A percentile compares a stretch with the other conserved stretches of the same genome.
phyloP scores from a whole-genome alignment of 2,797 vertebrate genomes.

The Acanthurus tractus region DNA sequence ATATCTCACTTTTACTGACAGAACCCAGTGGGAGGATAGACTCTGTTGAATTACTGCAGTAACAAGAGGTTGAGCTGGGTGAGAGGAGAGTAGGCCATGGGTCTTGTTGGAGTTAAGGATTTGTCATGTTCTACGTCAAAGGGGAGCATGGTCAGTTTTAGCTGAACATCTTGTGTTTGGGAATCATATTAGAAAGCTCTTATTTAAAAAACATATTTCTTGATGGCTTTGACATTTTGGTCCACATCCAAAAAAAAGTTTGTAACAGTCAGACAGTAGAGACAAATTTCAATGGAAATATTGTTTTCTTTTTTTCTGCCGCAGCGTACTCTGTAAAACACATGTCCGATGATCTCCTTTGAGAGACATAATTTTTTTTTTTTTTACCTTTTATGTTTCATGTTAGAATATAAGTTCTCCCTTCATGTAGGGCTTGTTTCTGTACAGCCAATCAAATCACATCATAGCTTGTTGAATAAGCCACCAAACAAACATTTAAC shows the following conservation, averaged over 20 bases:
- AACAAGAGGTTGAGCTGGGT: conserved; percentile 27
- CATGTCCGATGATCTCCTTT: too few species aligned
- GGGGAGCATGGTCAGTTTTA: neutral
- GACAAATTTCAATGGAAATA: neutral
- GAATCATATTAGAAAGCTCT: conserved; percentile 24
- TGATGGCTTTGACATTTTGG: conserved; percentile 11
- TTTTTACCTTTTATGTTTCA: too few species aligned
- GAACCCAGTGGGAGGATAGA: conserved; percentile 42
- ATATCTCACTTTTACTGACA: conserved; percentile 63
- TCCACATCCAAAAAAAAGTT: neutral
- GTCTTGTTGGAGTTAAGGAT: conserved; percentile 16
- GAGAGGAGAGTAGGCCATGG: conserved; percentile 22
- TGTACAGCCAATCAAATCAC: neutral
- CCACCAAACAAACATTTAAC: neutral
- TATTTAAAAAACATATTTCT: conserved; percentile 11
- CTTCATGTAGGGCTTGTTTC: neutral
- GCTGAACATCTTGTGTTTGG: conserved; percentile 6
- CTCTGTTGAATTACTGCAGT: conserved; percentile 43
- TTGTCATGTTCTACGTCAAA: conserved; percentile 37
- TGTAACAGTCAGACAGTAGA: neutral
- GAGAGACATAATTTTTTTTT: too few species aligned
- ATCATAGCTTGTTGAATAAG: neutral
- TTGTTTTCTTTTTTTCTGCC: too few species aligned
- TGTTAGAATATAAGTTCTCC: neutral
- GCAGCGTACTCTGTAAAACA: too few species aligned